Percentiles rank a stretch among this genome's conserved stretches.
Evolutionary conservation across 2,113 vertebrate species (phyloP).

Genomic region (Myotis brandtii): DNA sequence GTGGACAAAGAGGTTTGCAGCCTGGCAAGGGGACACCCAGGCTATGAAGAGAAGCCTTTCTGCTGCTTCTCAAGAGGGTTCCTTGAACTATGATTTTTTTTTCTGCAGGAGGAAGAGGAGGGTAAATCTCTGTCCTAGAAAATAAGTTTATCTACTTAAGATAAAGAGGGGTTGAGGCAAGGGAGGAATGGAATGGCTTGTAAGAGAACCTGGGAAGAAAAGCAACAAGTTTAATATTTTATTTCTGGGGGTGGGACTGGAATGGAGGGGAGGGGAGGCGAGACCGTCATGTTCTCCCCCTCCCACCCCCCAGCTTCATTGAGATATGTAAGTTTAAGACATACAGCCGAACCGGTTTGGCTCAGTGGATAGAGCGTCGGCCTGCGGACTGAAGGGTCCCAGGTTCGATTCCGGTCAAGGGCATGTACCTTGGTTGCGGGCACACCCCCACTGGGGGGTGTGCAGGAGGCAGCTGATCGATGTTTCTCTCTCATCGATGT

Average conservation of each 20-base stretch:
- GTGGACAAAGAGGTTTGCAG: background rate
- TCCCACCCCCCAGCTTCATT: slow-evolving; percentile 70
- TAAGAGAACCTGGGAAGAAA: background rate
- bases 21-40: background rate
- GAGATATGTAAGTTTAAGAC: background rate
- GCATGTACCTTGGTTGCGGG: too few species aligned
- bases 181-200: background rate
- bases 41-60: background rate
- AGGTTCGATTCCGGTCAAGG: too few species aligned
- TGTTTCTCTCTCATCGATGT: too few species aligned
- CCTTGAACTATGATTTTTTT: background rate
- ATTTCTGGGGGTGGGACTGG: background rate
- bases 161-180: background rate
- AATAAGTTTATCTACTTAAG: background rate
- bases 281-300: background rate
- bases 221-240: background rate
- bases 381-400: too few species aligned
- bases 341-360: too few species aligned
- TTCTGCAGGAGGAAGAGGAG: background rate
- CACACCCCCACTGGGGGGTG: too few species aligned
- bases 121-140: background rate
- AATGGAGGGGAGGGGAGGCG: background rate
- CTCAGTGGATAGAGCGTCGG: too few species aligned
- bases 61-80: background rate
- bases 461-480: too few species aligned